Evolutionary conservation across 1,140 invertebrate genomes (phyloP), one percentile per base, ranked within the genome.

Genomic region (Orchesella cincta): DNA sequence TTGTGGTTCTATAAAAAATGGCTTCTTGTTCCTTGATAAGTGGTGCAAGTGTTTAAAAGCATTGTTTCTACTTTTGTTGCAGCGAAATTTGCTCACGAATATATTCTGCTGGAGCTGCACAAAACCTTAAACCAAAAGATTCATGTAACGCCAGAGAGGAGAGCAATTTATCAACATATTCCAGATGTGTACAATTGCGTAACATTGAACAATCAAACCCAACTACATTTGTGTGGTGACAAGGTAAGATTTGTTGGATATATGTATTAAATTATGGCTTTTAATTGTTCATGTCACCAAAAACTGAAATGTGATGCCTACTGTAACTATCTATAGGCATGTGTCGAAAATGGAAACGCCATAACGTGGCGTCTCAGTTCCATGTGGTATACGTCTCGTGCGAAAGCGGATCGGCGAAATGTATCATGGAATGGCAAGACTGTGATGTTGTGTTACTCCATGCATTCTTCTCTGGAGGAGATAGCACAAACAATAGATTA

Each of bases 391-490:
- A 74, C 74, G 18, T 75, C 12, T 28, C 8, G 2, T 31, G 18
- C 8, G 14, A 29, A 75, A 26, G 39, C 1, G 12, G 28, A 18
- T 26, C 28, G n/a, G 35, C 18, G 5, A n/a, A 33, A 23, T 52
- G 18, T 54, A 1, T 51, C 35, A 20, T 28, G n/a, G 35, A 75
- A 36, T 20, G 76, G 74, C 0, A 67, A 28, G 33, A 16, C 18
- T 5, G 16, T n/a, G 18, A 1, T 84, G 87, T 1, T 84, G 86
- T 92, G 90, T 82, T 91, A 90, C 80, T 88, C 90, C 1, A 89
- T 86, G 18, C 91, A 92, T 82, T 88, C 88, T 29, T 91, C 90
- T 51, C 87, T 87, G 64, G 80, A 85, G 31, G 90, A 91, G 85
- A 82, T 90, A 1, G 83, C 83, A 51, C 84, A 84, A 39, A 88